Percentiles rank a stretch among this genome's conserved stretches.
These are phyloP conservation scores for Actias luna DNA, from an alignment of 2,888 invertebrate genomes.

Conservation along the genomic window DNA sequence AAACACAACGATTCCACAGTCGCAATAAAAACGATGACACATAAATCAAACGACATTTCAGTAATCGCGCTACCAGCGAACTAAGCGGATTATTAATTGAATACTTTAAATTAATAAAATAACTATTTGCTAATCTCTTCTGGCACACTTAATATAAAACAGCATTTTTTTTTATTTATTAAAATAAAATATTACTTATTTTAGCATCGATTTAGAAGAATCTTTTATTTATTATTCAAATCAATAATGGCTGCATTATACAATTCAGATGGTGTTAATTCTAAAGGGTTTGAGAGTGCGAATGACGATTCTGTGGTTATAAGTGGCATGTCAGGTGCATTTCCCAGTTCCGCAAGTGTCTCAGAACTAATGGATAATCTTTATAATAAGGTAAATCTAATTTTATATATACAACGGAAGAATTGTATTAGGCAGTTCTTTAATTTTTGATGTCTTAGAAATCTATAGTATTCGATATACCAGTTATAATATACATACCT, in stretches of 20 bases:
- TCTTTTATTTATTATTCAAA: neutral
- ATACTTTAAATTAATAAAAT: no score
- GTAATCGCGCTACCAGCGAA: no score
- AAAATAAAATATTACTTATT: neutral
- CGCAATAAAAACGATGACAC: neutral
- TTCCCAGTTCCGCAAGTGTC: conserved; percentile 86
- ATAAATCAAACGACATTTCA: neutral
- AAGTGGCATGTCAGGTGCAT: conserved; percentile 83
- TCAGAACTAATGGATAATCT: conserved; percentile 84
- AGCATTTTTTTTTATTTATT: neutral
- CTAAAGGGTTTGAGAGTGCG: neutral
- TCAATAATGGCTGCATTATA: neutral
- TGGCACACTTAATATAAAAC: no score
- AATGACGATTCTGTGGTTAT: conserved; percentile 80
- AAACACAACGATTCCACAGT: neutral
- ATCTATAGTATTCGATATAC: neutral
- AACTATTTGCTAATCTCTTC: no score
- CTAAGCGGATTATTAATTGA: no score
- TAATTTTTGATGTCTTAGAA: neutral
- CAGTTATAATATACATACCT: no score
- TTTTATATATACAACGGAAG: neutral
- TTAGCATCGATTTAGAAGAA: neutral
- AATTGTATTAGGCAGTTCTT: neutral
- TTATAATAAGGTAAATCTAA: conserved; percentile 76
- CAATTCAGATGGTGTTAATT: neutral